Evolutionary conservation across 1,140 invertebrate genomes (phyloP), one percentile per base, ranked within the genome.

Genomic region (Drosophila ironensis): DNA sequence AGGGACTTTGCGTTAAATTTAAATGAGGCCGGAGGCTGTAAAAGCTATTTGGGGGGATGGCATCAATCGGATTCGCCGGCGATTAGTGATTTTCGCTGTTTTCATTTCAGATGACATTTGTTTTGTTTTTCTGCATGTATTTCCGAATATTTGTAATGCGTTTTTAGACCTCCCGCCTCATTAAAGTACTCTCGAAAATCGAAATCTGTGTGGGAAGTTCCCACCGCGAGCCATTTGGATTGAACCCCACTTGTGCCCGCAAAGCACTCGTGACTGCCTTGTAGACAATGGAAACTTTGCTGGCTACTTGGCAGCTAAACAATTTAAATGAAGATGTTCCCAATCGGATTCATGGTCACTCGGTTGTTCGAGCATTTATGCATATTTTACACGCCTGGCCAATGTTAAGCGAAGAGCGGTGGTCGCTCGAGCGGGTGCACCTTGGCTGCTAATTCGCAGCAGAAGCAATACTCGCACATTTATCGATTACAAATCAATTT

Each of bases 401-500:
- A 64, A 64, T 63, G 60, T 17, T 38, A 40, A 38, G 7, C 57
- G 42, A 64, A 64, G 42, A 48, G 60, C 44, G 56, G 20, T n/a
- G n/a, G n/a, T n/a, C n/a, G n/a, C n/a, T 14, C 30, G 30, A 14
- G 30, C 14, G 30, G 30, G 30, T 33, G 30, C 30, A 12, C 1
- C 17, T 22, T 17, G 51, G 54, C 53, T 64, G 52, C 72, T 80
- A 61, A 78, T 72, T 72, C 60, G 71, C 66, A 69, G 74, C 74
- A 60, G 56, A 60, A 48, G 57, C 60, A 77, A 86, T 66, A 71
- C 74, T 86, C 80, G 67, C 75, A 80, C 80, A 80, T 86, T 80
- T 86, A 86, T 86, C 80, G 80, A 86, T 86, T 86, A 72, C 80
- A 86, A 86, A 86, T 86, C 74, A 80, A 86, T 86, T 86, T 80